Evolutionary conservation across 1,140 invertebrate genomes (phyloP).

Genomic region (Drosophila setifemur): DNA sequence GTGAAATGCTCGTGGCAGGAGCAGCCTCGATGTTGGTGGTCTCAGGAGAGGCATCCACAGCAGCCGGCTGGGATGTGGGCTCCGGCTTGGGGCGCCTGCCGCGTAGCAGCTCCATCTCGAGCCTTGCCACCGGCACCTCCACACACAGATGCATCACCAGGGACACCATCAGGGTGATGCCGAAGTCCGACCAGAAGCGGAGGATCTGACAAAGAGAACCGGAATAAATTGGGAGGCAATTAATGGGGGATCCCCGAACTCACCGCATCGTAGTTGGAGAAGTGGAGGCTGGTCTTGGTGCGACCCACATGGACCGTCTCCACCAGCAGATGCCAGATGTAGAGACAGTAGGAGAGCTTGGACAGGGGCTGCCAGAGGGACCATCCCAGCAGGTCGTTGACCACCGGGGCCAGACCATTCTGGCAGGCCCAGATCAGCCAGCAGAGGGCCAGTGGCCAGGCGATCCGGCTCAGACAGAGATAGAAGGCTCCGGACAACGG

Average conservation of each 20-base stretch:
- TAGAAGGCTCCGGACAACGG: constrained; percentile 85
- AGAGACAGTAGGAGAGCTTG: constrained; percentile 84
- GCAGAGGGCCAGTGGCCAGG: constrained; percentile 85
- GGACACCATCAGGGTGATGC: constrained; percentile 56
- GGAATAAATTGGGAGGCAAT: neutral
- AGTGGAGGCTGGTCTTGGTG: constrained; percentile 58
- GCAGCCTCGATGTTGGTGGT: too few relatives aligned
- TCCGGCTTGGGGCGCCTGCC: neutral
- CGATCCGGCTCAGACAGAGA: constrained; percentile 84
- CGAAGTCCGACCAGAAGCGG: constrained; percentile 70
- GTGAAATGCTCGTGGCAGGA: constrained; percentile 51
- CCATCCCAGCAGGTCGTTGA: constrained; percentile 83
- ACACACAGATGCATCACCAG: constrained; percentile 55
- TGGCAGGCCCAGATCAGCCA: constrained; percentile 89
- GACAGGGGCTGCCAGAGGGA: constrained; percentile 83
- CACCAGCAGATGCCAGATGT: constrained; percentile 83
- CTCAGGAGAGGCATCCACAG: neutral
- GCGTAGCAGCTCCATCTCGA: constrained; percentile 49
- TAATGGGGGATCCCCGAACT: constrained; percentile 13
- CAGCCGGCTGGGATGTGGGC: neutral
- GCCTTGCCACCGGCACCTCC: constrained; percentile 50
- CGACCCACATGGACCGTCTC: constrained; percentile 54
- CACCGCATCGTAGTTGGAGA: constrained; percentile 73
- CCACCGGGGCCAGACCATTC: constrained; percentile 85
- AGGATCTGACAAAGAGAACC: constrained; percentile 31